Evolutionary conservation across 2,888 invertebrate species (phyloP).

Genomic region (Machimus rusticus): DNA sequence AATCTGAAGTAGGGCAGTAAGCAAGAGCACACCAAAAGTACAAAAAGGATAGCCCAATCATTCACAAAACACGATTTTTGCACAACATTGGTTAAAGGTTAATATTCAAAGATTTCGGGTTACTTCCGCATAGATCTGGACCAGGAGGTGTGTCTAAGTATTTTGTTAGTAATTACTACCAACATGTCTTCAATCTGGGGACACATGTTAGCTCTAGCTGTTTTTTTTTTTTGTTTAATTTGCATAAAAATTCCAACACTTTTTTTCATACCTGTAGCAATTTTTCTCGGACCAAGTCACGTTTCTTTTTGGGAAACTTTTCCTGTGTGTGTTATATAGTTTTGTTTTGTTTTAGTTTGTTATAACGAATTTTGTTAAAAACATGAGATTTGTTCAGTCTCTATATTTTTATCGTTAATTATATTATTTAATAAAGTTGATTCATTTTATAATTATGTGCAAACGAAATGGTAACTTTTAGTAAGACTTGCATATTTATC

Average conservation of each 20-base stretch:
- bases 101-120: background rate
- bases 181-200: background rate
- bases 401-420: background rate
- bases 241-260: slow-evolving; percentile 10
- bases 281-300: slow-evolving; percentile 78
- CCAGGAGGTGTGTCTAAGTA: background rate
- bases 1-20: background rate
- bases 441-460: background rate
- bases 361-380: slow-evolving; percentile 25
- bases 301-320: slow-evolving; percentile 83
- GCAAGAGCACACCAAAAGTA: background rate
- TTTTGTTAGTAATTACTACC: slow-evolving; percentile 15
- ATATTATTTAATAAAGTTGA: background rate
- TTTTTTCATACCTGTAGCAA: slow-evolving; percentile 62
- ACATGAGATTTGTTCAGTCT: slow-evolving; percentile 14
- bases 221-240: background rate
- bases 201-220: slow-evolving; percentile 13
- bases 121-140: background rate
- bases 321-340: slow-evolving; percentile 65
- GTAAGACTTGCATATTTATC: no score
- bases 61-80: background rate
- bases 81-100: background rate
- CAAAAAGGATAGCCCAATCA: background rate
- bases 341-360: slow-evolving; percentile 45
- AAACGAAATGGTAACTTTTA: background rate